These are phyloP conservation scores for Haliclona indistincta DNA, from an alignment of 37 sponge, comb jelly and placozoan genomes.

Conservation along the genomic window DNA sequence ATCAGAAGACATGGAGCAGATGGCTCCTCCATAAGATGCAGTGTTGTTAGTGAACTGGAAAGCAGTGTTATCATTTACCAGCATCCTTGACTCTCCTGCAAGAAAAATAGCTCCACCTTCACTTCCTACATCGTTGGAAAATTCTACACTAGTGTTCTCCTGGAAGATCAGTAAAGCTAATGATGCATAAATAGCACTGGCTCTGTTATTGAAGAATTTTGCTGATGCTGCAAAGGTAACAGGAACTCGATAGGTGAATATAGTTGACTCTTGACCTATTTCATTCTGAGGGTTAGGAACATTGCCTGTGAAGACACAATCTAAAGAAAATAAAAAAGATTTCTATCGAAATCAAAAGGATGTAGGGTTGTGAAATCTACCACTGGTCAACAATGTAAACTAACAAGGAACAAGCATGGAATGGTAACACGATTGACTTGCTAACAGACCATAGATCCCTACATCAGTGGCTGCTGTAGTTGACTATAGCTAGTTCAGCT, in stretches of 20 bases:
- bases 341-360: too few relatives aligned
- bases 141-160: neutral
- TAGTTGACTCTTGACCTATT: neutral
- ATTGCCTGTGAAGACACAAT: neutral
- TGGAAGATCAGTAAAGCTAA: neutral
- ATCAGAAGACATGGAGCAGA: neutral
- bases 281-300: neutral
- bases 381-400: too few relatives aligned
- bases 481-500: too few relatives aligned
- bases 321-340: too few relatives aligned
- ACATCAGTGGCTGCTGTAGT: too few relatives aligned
- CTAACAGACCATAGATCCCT: too few relatives aligned
- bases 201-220: neutral
- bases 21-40: conserved; percentile 9
- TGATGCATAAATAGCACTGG: neutral
- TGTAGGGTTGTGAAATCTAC: too few relatives aligned
- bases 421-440: too few relatives aligned
- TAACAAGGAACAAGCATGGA: too few relatives aligned
- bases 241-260: neutral
- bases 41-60: neutral
- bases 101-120: conserved; percentile 7
- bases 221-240: neutral
- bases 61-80: neutral
- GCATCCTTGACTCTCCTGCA: neutral
- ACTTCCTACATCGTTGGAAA: neutral